Percentiles rank a stretch among this genome's conserved stretches.
Conservation (phyloP, 2,113 vertebrate genomes). For the Periophthalmus modestus region DNA sequence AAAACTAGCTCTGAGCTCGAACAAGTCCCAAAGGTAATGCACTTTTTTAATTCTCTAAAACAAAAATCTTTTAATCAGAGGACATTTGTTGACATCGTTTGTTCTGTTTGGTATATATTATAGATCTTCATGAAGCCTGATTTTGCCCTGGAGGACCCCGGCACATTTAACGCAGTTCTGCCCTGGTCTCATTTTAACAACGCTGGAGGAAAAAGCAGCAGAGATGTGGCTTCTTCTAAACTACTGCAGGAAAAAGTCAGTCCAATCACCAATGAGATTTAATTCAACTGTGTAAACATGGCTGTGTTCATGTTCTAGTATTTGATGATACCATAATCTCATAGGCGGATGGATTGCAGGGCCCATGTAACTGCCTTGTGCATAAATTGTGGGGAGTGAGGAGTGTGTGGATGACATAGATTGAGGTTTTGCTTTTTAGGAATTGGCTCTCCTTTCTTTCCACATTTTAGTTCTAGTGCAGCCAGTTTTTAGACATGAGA, state of each 20-base stretch:
- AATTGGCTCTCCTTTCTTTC: no score
- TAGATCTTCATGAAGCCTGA: slow-evolving; percentile 99
- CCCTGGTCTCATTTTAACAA: slow-evolving; percentile 98
- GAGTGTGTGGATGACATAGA: no score
- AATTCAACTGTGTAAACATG: not conserved
- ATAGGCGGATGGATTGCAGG: no score
- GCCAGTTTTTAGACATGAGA: no score
- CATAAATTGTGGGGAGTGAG: no score
- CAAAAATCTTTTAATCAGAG: not conserved
- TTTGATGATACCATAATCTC: no score
- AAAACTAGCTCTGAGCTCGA: slow-evolving; percentile 96
- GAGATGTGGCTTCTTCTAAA: slow-evolving; percentile 89
- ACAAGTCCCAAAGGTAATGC: slow-evolving; percentile 95
- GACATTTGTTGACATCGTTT: not conserved
- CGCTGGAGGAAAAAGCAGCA: slow-evolving; percentile 87
- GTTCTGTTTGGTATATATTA: not conserved
- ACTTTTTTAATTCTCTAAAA: not conserved
- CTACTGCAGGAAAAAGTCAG: slow-evolving; percentile 96
- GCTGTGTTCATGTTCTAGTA: no score
- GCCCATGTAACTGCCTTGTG: no score
- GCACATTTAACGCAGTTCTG: slow-evolving; percentile 92
- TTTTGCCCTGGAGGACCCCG: slow-evolving; percentile 93
- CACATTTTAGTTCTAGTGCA: no score
- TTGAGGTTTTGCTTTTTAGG: no score
- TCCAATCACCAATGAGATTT: not conserved